Evolutionary conservation across 35 echinoderm and acorn worm species (phyloP).

Genomic region (Apostichopus japonicus): DNA sequence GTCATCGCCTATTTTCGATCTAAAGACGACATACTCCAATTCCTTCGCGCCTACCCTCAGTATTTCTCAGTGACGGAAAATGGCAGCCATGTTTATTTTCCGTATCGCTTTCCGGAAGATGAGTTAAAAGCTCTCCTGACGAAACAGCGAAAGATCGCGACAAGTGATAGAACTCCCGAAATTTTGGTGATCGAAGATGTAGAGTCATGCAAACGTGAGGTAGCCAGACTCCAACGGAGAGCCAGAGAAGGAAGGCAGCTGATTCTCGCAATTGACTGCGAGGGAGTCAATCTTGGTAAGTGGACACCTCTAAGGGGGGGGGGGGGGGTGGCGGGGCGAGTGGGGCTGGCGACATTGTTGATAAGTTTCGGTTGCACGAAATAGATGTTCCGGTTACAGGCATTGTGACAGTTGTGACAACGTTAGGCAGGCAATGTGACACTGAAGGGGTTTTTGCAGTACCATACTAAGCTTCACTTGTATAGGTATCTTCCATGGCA

Average conservation of each 20-base stretch:
- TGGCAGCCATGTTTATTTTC: neutral
- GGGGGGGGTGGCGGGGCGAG: no score
- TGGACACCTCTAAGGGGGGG: neutral
- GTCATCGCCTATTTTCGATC: neutral
- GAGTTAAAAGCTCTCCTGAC: neutral
- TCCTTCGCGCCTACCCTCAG: neutral
- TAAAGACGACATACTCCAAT: neutral
- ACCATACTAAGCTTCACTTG: no score
- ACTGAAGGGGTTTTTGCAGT: no score
- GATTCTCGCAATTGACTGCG: slow-evolving; percentile 9
- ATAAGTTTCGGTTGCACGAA: no score
- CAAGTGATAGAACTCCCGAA: neutral
- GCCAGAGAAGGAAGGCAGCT: neutral
- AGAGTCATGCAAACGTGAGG: neutral
- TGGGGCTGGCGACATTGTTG: neutral
- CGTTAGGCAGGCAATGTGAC: no score
- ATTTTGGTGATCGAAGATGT: neutral
- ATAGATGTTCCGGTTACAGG: no score
- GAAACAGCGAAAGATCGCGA: neutral
- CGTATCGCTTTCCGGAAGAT: neutral
- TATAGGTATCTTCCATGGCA: no score
- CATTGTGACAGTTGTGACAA: no score
- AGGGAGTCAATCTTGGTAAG: slow-evolving; percentile 17
- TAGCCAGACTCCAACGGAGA: neutral
- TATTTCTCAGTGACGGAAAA: neutral